These are phyloP conservation scores for Strigamia maritima DNA, from an alignment of 2,888 invertebrate species.

Conservation along the genomic window DNA sequence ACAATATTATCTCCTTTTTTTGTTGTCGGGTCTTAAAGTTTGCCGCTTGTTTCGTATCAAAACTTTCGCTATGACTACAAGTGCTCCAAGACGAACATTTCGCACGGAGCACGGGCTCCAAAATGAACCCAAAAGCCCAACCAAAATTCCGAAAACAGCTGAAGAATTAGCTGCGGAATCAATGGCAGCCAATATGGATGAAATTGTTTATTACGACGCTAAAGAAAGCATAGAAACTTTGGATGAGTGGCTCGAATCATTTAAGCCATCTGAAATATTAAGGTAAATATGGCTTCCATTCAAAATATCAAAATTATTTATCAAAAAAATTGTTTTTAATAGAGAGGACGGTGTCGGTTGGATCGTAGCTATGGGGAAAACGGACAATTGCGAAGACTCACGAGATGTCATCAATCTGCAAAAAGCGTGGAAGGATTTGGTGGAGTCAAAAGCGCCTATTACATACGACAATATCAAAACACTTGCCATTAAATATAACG, in stretches of 20 bases:
- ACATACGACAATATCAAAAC: background rate
- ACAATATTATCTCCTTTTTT: too few relatives aligned
- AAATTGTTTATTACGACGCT: background rate
- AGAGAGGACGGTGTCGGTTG: slow-evolving; percentile 32
- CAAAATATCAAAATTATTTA: background rate
- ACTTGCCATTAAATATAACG: background rate
- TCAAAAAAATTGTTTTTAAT: background rate
- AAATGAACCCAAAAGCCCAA: background rate
- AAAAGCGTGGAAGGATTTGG: slow-evolving; percentile 6
- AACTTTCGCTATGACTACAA: background rate
- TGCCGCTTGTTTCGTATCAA: too few relatives aligned
- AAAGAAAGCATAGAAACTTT: background rate
- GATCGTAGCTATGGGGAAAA: background rate
- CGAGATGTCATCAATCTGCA: background rate
- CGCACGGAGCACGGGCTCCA: background rate
- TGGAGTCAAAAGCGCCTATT: background rate
- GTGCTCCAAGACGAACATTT: background rate
- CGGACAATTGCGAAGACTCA: background rate
- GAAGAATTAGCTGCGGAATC: background rate
- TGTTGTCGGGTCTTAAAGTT: too few relatives aligned
- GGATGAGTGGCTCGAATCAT: background rate
- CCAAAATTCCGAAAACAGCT: background rate
- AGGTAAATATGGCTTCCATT: background rate
- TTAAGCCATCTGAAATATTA: slow-evolving; percentile 3
- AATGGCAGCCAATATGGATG: background rate